phyloP scores from a whole-genome alignment of 2,888 invertebrate genomes.

The Dugesia japonica region DNA sequence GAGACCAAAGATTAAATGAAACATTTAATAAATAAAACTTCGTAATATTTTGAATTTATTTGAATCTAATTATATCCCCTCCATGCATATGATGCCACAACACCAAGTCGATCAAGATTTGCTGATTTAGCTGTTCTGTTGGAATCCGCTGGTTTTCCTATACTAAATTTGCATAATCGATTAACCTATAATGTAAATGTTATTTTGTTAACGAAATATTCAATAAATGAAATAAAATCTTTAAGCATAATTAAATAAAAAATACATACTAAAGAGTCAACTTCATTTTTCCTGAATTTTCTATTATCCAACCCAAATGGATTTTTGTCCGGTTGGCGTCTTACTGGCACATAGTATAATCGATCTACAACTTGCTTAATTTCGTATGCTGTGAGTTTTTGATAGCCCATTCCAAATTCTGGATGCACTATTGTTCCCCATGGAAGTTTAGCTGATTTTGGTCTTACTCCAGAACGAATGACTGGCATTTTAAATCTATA shows the following conservation, averaged over 20 bases:
- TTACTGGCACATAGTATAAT: conserved; percentile 38
- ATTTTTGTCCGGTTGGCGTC: conserved; percentile 2
- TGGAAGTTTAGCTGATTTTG: conserved; percentile 40
- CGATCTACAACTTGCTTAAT: conserved; percentile 42
- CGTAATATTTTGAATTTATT: too few species aligned
- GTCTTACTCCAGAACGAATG: conserved; percentile 43
- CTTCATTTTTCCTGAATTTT: background rate
- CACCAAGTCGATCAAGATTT: background rate
- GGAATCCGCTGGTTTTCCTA: background rate
- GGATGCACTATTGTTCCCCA: conserved; percentile 47
- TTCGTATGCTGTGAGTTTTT: conserved; percentile 44
- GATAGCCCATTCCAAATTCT: conserved; percentile 44
- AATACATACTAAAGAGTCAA: background rate
- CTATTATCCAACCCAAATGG: background rate
- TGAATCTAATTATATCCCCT: background rate
- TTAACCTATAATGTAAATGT: background rate
- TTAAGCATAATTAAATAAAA: too few species aligned
- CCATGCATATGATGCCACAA: background rate
- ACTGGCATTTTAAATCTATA: conserved; percentile 32
- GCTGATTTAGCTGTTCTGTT: background rate
- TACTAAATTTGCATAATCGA: background rate
- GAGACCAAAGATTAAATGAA: too few species aligned
- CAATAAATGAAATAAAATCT: too few species aligned
- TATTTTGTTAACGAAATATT: too few species aligned
- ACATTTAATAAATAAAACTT: too few species aligned